Conservation (phyloP, 2,797 vertebrate species). For the Myotis vivesi region DNA sequence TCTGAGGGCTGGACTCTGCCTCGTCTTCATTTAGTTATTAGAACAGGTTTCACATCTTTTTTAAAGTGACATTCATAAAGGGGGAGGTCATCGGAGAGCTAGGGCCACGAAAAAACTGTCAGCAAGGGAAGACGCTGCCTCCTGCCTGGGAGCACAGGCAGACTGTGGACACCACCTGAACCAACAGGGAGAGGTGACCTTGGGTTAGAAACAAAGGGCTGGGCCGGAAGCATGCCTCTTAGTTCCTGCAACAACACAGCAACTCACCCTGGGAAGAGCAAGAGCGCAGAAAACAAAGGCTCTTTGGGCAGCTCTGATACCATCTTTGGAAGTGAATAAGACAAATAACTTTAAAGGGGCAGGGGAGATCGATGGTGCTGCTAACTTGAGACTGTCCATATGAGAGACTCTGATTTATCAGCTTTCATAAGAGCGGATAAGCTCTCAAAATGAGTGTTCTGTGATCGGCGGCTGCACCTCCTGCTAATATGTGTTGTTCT, state of each 20-base stretch:
- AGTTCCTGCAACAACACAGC: conserved; percentile 20
- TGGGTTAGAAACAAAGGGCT: conserved; percentile 71
- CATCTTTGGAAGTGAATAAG: conserved; percentile 77
- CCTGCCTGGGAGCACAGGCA: conserved; percentile 42
- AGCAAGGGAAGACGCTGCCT: background rate
- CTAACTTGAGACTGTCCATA: conserved; percentile 74
- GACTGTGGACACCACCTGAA: conserved; percentile 56
- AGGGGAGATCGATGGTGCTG: conserved; percentile 69
- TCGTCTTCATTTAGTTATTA: conserved; percentile 54
- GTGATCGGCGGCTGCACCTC: conserved; percentile 59
- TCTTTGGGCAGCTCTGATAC: conserved; percentile 78
- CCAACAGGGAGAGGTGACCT: conserved; percentile 65
- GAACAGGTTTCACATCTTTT: conserved; percentile 51
- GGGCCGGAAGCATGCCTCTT: conserved; percentile 33
- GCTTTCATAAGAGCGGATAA: conserved; percentile 73
- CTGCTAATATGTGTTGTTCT: conserved; percentile 52
- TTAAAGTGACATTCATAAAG: conserved; percentile 51
- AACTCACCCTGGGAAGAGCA: conserved; percentile 50
- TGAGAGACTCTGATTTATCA: conserved; percentile 78
- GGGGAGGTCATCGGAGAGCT: background rate
- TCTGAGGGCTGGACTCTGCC: conserved; percentile 33
- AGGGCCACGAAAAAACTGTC: conserved; percentile 29
- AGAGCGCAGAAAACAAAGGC: conserved; percentile 69
- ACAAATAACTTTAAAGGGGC: conserved; percentile 78
- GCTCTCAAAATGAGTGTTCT: conserved; percentile 71